Percentiles rank a stretch among this genome's conserved stretches.
Evolutionary conservation across 2,113 vertebrate genomes (phyloP).

Genomic region (Cryptotis parvus): DNA sequence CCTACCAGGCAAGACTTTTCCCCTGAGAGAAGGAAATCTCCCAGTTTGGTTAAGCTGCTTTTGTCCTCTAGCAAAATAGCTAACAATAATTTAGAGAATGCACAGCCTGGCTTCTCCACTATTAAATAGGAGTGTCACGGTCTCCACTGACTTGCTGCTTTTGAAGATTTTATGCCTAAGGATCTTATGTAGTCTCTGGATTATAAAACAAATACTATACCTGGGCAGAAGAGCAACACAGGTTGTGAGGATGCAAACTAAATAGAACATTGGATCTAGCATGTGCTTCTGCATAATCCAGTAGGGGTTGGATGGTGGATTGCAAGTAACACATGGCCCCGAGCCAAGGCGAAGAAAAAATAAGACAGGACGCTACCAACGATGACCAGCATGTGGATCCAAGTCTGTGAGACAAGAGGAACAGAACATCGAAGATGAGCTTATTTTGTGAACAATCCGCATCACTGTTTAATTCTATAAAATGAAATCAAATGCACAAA

Average conservation of each 20-base stretch:
- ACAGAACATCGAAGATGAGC: neutral
- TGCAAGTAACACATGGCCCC: slow-evolving; percentile 89
- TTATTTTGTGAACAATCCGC: neutral
- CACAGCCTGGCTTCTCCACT: neutral
- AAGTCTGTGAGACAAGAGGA: slow-evolving; percentile 88
- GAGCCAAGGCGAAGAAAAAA: slow-evolving; percentile 89
- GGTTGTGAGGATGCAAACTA: slow-evolving; percentile 90
- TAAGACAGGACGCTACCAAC: slow-evolving; percentile 88
- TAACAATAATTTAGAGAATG: neutral
- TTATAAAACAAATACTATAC: slow-evolving; percentile 77
- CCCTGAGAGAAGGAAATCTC: neutral
- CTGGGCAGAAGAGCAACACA: slow-evolving; percentile 94
- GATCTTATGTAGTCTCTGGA: neutral
- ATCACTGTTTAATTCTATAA: neutral
- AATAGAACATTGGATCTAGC: slow-evolving; percentile 91
- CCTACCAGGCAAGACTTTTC: neutral
- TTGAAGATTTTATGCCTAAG: neutral
- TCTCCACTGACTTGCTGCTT: neutral
- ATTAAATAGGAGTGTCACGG: neutral
- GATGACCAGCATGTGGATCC: slow-evolving; percentile 90
- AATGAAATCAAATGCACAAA: slow-evolving; percentile 8
- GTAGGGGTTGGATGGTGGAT: slow-evolving; percentile 90
- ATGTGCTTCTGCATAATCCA: slow-evolving; percentile 91
- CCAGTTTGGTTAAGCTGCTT: neutral
- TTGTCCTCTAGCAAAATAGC: neutral